Conservation (phyloP, 1,140 invertebrate genomes). For the Drosophila tani region DNA sequence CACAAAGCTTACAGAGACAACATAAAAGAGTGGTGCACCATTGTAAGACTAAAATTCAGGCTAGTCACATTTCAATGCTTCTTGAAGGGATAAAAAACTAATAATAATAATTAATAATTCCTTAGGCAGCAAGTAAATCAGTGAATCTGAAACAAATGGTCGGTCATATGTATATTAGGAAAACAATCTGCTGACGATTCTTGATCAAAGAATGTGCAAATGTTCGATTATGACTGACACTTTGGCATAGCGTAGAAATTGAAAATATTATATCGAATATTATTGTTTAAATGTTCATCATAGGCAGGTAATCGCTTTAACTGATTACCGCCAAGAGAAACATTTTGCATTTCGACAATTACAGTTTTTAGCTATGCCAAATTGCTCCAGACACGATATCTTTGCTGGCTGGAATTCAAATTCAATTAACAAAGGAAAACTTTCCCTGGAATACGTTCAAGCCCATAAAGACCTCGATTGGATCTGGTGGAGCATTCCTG, state of each 20-base stretch:
- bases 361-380: slow-evolving; percentile 72
- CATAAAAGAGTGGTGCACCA: slow-evolving; percentile 51
- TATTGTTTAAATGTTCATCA: slow-evolving; percentile 75
- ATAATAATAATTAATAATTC: slow-evolving; percentile 3
- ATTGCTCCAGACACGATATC: slow-evolving; percentile 16
- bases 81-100: slow-evolving; percentile 9
- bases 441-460: slow-evolving; percentile 52
- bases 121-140: slow-evolving; percentile 17
- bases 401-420: slow-evolving; percentile 4
- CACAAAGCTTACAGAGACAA: slow-evolving; percentile 44
- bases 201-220: slow-evolving; percentile 58
- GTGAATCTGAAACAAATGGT: slow-evolving; percentile 6
- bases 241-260: slow-evolving; percentile 54
- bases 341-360: slow-evolving; percentile 76
- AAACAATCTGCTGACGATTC: slow-evolving; percentile 51
- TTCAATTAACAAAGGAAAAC: slow-evolving; percentile 14
- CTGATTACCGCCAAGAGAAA: slow-evolving; percentile 64
- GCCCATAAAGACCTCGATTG: slow-evolving; percentile 52
- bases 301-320: slow-evolving; percentile 49
- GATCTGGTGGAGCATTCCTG: slow-evolving; percentile 38
- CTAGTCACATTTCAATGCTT: slow-evolving; percentile 33
- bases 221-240: slow-evolving; percentile 25
- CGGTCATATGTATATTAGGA: slow-evolving; percentile 12
- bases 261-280: slow-evolving; percentile 72
- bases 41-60: slow-evolving; percentile 6